phyloP scores from a whole-genome alignment of 2,797 vertebrate genomes.

The Myripristis jacobus region DNA sequence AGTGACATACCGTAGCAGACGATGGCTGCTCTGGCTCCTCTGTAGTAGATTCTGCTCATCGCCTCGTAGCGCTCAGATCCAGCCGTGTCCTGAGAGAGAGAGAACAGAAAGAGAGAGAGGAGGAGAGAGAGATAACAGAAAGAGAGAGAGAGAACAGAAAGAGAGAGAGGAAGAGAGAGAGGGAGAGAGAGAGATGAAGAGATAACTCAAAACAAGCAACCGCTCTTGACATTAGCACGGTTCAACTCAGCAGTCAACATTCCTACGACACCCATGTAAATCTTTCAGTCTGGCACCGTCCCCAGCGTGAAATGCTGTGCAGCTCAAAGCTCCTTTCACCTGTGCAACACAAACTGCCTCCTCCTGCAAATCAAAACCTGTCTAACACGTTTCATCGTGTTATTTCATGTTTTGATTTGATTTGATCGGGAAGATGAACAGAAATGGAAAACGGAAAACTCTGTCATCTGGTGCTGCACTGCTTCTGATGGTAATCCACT shows the following conservation, averaged over 20 bases:
- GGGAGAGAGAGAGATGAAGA: too few species aligned
- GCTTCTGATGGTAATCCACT: neutral
- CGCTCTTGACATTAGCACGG: too few species aligned
- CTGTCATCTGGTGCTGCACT: neutral
- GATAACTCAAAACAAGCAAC: too few species aligned
- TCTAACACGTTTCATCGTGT: too few species aligned
- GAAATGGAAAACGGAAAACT: neutral
- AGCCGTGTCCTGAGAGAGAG: slow-evolving; percentile 89
- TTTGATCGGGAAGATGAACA: too few species aligned
- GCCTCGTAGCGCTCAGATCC: slow-evolving; percentile 98
- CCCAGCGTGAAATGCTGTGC: neutral
- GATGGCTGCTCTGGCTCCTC: slow-evolving; percentile 93
- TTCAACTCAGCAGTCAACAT: too few species aligned
- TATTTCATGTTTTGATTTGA: too few species aligned
- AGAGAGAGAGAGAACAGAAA: too few species aligned
- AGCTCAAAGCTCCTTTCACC: neutral
- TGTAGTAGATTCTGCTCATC: slow-evolving; percentile 98
- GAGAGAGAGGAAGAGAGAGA: neutral
- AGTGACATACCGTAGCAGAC: slow-evolving; percentile 92
- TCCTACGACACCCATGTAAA: neutral
- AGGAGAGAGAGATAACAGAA: too few species aligned
- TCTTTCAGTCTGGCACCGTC: neutral
- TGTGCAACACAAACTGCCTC: too few species aligned
- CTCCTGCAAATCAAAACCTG: too few species aligned
- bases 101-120: neutral